Conservation (phyloP, 2,113 vertebrate species). For the Scophthalmus maximus region DNA sequence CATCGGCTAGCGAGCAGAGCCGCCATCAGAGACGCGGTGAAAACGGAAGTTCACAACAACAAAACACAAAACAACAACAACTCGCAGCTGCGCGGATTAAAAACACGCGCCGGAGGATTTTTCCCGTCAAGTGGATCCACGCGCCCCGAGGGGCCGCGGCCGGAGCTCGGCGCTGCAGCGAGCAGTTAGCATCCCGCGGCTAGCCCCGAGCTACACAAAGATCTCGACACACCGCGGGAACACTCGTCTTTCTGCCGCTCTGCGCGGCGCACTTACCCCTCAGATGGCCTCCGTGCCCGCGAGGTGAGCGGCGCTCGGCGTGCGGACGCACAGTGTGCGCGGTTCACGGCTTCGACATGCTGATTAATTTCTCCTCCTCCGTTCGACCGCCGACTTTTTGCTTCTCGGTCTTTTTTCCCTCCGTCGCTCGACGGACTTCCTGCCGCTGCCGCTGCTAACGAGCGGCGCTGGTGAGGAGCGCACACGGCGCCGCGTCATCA, state of each 20-base stretch:
- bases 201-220: slow-evolving; percentile 84
- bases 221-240: slow-evolving; percentile 76
- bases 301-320: slow-evolving; percentile 25
- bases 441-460: slow-evolving; percentile 62
- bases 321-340: slow-evolving; percentile 22
- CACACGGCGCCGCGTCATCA: slow-evolving; percentile 59
- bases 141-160: not conserved
- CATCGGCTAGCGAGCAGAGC: slow-evolving; percentile 63
- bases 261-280: slow-evolving; percentile 74
- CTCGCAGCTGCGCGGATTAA: not conserved
- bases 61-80: not conserved
- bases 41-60: slow-evolving; percentile 40
- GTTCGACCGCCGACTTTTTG: slow-evolving; percentile 65
- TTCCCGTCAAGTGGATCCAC: not conserved
- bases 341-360: slow-evolving; percentile 68
- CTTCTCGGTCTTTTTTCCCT: slow-evolving; percentile 57
- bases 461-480: slow-evolving; percentile 47
- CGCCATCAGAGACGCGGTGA: slow-evolving; percentile 48
- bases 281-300: slow-evolving; percentile 55
- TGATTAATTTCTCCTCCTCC: slow-evolving; percentile 56
- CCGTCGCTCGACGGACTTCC: slow-evolving; percentile 78
- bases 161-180: slow-evolving; percentile 27
- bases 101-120: accelerated
- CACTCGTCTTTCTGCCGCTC: slow-evolving; percentile 43
- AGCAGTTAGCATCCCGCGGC: slow-evolving; percentile 54